phyloP scores from a whole-genome alignment of 2,113 vertebrate genomes.

The Sceloporus tristichus region DNA sequence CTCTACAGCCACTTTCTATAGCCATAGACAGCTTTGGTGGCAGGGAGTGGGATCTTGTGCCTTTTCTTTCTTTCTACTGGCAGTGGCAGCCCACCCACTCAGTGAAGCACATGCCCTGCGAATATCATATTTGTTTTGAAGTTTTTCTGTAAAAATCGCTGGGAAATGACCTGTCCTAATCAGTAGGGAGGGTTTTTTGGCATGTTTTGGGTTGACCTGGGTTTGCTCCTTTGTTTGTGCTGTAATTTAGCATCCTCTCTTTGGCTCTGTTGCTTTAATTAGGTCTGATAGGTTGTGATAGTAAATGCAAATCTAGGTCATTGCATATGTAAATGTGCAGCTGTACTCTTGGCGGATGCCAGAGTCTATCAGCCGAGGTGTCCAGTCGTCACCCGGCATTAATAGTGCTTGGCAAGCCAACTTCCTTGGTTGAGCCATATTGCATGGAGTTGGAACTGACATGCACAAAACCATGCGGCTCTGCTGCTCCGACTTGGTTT shows the following conservation, averaged over 20 bases:
- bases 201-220: constrained; percentile 44
- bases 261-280: constrained; percentile 81
- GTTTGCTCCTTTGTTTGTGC: constrained; percentile 25
- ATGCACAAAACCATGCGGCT: background rate
- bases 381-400: constrained; percentile 78
- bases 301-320: constrained; percentile 90
- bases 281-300: constrained; percentile 85
- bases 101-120: background rate
- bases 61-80: too few species aligned
- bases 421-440: background rate
- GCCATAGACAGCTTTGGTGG: background rate
- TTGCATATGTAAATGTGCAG: constrained; percentile 92
- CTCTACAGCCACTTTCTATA: too few species aligned
- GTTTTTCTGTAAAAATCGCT: background rate
- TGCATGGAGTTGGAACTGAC: background rate
- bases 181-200: background rate
- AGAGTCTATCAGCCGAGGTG: constrained; percentile 82
- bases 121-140: background rate
- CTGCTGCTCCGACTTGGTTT: background rate
- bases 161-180: background rate
- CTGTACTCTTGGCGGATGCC: constrained; percentile 83
- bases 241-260: constrained; percentile 21
- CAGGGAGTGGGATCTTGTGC: background rate
- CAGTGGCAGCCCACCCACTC: background rate
- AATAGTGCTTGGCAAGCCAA: constrained; percentile 71